These are phyloP conservation scores for Caradrina kadenii DNA, from an alignment of 2,888 invertebrate species.

Conservation along the genomic window DNA sequence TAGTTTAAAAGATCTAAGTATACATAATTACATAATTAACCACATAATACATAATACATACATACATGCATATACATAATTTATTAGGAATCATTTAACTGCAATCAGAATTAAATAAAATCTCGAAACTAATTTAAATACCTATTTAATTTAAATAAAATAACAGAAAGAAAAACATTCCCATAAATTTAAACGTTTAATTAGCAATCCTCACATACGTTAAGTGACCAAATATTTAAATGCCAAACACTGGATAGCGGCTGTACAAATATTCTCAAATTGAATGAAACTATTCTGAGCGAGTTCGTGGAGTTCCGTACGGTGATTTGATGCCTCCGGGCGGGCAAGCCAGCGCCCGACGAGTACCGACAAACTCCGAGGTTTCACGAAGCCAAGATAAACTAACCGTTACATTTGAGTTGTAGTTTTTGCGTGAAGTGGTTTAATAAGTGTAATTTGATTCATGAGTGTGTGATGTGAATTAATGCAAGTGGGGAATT, in stretches of 20 bases:
- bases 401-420: conserved; percentile 45
- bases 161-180: neutral
- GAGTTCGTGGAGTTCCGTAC: conserved; percentile 44
- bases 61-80: too few species aligned
- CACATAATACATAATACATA: too few species aligned
- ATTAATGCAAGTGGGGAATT: conserved; percentile 26
- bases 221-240: conserved; percentile 63
- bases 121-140: too few species aligned
- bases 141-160: neutral
- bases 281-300: conserved; percentile 61
- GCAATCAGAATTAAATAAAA: neutral
- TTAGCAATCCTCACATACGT: conserved; percentile 29
- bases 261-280: conserved; percentile 59
- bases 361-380: conserved; percentile 37
- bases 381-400: conserved; percentile 46
- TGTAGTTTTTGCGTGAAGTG: conserved; percentile 46
- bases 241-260: conserved; percentile 49
- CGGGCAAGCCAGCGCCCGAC: conserved; percentile 24
- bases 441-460: conserved; percentile 42
- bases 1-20: too few species aligned
- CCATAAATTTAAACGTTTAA: conserved; percentile 37
- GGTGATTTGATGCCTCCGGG: conserved; percentile 59
- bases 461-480: conserved; percentile 35
- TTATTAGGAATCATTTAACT: too few species aligned
- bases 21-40: too few species aligned